Conservation (phyloP, 2,797 vertebrate species). For the Squalus acanthias region DNA sequence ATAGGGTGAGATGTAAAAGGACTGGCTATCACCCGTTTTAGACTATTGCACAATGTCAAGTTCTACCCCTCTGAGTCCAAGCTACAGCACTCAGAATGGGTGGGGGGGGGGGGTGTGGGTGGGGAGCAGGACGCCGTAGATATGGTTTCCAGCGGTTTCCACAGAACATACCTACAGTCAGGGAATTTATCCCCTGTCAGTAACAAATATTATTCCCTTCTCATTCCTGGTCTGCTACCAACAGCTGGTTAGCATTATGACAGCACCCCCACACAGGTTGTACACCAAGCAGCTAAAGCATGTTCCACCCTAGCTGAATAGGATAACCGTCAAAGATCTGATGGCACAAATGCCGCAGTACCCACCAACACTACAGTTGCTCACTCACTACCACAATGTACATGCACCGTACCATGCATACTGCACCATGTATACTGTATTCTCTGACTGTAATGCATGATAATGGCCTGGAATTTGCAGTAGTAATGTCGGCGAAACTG, state of each 20-base stretch:
- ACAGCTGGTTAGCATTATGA: too few species aligned
- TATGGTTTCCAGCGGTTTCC: background rate
- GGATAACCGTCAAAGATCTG: background rate
- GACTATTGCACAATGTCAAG: background rate
- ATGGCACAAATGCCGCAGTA: background rate
- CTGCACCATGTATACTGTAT: background rate
- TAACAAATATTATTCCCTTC: background rate
- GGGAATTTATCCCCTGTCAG: background rate
- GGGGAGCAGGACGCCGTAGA: background rate
- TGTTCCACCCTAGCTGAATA: background rate
- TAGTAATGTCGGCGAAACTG: too few species aligned
- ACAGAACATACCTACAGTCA: background rate
- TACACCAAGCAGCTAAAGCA: background rate
- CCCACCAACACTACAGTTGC: background rate
- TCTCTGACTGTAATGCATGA: background rate
- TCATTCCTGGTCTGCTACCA: background rate
- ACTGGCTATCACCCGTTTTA: background rate
- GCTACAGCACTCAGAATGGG: background rate
- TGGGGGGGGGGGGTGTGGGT: background rate
- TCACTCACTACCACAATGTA: background rate
- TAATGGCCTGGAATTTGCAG: too few species aligned
- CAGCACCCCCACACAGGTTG: background rate
- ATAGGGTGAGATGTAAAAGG: background rate
- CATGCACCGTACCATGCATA: background rate
- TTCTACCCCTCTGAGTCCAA: background rate